These are phyloP conservation scores for Melinaea menophilus DNA, from an alignment of 2,888 invertebrate genomes.

Conservation along the genomic window DNA sequence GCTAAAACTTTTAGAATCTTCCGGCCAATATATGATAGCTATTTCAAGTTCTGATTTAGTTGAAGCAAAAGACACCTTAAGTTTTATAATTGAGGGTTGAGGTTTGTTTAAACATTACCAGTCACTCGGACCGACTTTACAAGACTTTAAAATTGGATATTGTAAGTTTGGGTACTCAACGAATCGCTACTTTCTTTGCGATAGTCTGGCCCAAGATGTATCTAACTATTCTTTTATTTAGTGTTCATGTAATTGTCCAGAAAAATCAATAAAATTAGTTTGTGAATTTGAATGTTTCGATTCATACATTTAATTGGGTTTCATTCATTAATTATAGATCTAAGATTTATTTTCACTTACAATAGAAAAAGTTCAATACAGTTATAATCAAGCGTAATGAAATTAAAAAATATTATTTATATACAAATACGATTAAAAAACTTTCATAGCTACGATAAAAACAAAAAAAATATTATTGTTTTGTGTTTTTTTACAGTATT, in stretches of 20 bases:
- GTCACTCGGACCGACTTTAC: slow-evolving; percentile 34
- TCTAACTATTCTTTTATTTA: background rate
- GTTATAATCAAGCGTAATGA: no score
- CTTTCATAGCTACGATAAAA: no score
- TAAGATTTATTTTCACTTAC: no score
- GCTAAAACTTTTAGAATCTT: slow-evolving; percentile 34
- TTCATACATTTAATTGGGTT: no score
- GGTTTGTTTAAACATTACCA: slow-evolving; percentile 9
- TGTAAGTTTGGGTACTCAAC: slow-evolving; percentile 47
- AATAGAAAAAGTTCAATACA: no score
- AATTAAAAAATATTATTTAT: no score
- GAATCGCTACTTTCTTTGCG: slow-evolving; percentile 23
- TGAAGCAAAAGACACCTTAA: slow-evolving; percentile 32
- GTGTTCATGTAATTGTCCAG: background rate
- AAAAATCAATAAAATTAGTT: background rate
- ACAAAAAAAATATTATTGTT: no score
- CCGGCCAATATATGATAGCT: slow-evolving; percentile 36
- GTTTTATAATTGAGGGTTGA: slow-evolving; percentile 25
- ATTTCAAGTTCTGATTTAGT: slow-evolving; percentile 27
- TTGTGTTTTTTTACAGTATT: no score
- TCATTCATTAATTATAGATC: no score
- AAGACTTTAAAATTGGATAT: slow-evolving; percentile 57
- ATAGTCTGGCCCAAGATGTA: slow-evolving; percentile 13
- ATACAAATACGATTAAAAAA: no score
- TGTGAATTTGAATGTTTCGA: background rate